phyloP scores from a whole-genome alignment of 2,113 vertebrate genomes.

The Zapornia atra region DNA sequence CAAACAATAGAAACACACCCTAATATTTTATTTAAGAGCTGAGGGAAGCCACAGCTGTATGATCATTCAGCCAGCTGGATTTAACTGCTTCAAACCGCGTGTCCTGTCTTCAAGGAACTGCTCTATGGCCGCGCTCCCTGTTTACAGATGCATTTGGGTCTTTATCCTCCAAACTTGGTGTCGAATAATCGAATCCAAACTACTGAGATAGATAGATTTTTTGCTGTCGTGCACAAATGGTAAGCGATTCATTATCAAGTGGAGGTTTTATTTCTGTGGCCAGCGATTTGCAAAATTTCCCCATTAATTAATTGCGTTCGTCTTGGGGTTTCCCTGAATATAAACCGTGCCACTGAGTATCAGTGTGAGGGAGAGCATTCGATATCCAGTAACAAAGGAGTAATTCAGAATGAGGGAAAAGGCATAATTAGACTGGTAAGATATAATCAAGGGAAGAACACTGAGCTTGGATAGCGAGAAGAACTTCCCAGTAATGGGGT shows the following conservation, averaged over 20 bases:
- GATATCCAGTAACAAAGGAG: not conserved
- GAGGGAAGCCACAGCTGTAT: slow-evolving; percentile 69
- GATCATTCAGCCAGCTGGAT: slow-evolving; percentile 42
- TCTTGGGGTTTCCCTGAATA: not conserved
- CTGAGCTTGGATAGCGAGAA: not conserved
- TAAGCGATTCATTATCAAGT: not conserved
- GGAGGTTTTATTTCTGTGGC: not conserved
- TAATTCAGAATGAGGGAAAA: not conserved
- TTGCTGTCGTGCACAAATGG: not conserved
- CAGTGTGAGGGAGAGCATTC: not conserved
- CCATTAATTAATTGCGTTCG: not conserved
- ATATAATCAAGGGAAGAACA: not conserved
- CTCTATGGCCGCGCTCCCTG: not conserved
- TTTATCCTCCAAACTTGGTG: not conserved
- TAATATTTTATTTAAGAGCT: slow-evolving; percentile 76
- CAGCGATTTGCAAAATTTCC: not conserved
- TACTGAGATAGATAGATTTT: not conserved
- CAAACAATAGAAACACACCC: slow-evolving; percentile 71
- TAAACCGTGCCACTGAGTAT: not conserved
- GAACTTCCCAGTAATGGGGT: not conserved
- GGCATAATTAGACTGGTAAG: not conserved
- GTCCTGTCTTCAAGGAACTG: not conserved
- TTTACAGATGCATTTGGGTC: not conserved
- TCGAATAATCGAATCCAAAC: not conserved
- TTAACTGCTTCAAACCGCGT: slow-evolving; percentile 36